These are phyloP conservation scores for Pampus argenteus DNA, from an alignment of 2,797 vertebrate species.

Conservation along the genomic window DNA sequence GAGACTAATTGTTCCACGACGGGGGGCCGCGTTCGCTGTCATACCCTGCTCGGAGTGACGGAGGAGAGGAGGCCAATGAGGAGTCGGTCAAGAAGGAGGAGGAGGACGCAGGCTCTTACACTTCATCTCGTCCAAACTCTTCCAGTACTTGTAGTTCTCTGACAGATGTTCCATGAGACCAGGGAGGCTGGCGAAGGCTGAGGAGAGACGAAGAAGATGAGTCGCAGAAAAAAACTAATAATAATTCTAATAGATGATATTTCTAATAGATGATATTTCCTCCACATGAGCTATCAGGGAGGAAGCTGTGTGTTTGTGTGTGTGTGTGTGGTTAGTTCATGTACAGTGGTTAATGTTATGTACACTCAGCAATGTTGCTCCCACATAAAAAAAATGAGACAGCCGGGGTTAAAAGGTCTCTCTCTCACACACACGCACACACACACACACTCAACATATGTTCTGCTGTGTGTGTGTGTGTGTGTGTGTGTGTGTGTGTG, in stretches of 20 bases:
- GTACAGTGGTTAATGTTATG: slow-evolving; percentile 29
- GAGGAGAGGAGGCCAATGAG: slow-evolving; percentile 50
- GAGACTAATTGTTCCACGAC: slow-evolving; percentile 29
- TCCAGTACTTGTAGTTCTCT: slow-evolving; percentile 98
- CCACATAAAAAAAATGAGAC: slow-evolving; percentile 35
- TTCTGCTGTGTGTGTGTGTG: slow-evolving; percentile 23
- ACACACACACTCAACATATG: too few relatives aligned
- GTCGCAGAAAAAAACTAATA: too few relatives aligned
- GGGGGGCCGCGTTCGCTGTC: slow-evolving; percentile 24
- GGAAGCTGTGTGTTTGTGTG: slow-evolving; percentile 11
- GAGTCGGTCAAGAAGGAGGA: slow-evolving; percentile 78
- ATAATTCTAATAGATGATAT: too few relatives aligned
- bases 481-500: slow-evolving; percentile 19
- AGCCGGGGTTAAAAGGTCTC: slow-evolving; percentile 24
- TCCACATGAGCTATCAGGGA: neutral
- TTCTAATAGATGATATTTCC: too few relatives aligned
- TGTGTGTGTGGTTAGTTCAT: slow-evolving; percentile 18
- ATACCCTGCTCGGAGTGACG: slow-evolving; percentile 16
- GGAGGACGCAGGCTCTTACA: slow-evolving; percentile 92
- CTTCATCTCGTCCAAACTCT: slow-evolving; percentile 93
- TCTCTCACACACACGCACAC: neutral
- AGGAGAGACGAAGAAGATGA: neutral
- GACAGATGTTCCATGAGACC: slow-evolving; percentile 94
- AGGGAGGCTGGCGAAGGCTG: slow-evolving; percentile 95
- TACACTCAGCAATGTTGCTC: slow-evolving; percentile 37